These are phyloP conservation scores for Dolichoris vasculosae DNA, from an alignment of 1,140 invertebrate genomes.

Conservation along the genomic window DNA sequence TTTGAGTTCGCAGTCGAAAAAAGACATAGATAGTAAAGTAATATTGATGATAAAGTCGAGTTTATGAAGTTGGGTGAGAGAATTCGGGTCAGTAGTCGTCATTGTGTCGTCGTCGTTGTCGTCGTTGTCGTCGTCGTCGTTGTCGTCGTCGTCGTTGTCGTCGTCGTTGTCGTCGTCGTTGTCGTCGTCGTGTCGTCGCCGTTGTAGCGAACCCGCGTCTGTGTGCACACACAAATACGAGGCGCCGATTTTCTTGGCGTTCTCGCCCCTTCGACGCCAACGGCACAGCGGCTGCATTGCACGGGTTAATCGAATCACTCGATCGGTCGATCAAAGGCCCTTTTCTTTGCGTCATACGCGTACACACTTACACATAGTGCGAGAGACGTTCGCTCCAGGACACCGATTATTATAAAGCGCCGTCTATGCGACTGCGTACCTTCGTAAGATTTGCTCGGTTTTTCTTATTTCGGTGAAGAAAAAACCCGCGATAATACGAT, in stretches of 20 bases:
- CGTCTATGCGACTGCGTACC: neutral
- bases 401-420: neutral
- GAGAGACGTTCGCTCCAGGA: neutral
- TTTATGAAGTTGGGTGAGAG: conserved; percentile 25
- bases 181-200: neutral
- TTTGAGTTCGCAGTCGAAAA: neutral
- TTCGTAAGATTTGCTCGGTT: neutral
- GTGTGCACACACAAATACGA: neutral
- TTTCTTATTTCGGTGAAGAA: neutral
- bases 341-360: conserved; percentile 10
- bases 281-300: conserved; percentile 40
- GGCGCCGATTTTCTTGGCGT: conserved; percentile 26
- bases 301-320: conserved; percentile 68
- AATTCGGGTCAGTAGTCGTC: conserved; percentile 24
- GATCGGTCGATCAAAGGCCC: conserved; percentile 67
- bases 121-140: no score
- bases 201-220: neutral
- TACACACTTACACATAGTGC: neutral
- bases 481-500: no score
- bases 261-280: conserved; percentile 37
- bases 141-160: neutral
- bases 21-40: neutral
- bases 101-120: neutral
- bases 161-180: neutral
- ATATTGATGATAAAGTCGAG: neutral